Base-by-base conservation (phyloP, 2,888 invertebrate species). In the Pollenia labialis region DNA sequence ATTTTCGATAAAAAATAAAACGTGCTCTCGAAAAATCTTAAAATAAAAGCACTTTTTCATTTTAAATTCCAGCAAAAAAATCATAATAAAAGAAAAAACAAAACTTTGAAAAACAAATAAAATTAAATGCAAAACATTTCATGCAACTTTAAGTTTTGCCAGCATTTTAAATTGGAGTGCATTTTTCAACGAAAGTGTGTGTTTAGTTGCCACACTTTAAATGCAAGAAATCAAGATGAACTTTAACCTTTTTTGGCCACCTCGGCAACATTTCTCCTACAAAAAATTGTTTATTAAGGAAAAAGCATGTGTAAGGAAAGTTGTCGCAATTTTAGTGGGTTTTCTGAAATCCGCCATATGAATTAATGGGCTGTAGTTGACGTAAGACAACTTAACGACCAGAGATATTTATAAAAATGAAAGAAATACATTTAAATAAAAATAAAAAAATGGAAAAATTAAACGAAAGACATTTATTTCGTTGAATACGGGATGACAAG, bases 231-330 rank as follows among this genome's bases (percentile, higher is more conserved):
- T 52, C 54, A 18, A 52, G 42, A 40, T 79, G 52, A 74, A 74
- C 84, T 84, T 79, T 79, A 79, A 79, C 84, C 68, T 84, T 84
- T 84, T 71, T 72, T 66, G 14, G 66, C 68, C 66, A 79, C 84
- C 66, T 68, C 68, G 46, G 46, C 10, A 77, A 72, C n/a, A 8
- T 52, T 50, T 58, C 32, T 23, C 7, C 9, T 23, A 16, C 62
- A 46, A 54, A 18, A 66, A 72, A 48, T 64, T 56, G 48, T n/a
- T n/a, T 52, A 14, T 69, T 6, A 16, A 80, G 12, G 12, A 71
- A 52, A 50, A 71, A 64, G 40, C 56, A 72, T 81, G 52, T 81
- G 16, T 48, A 32, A 16, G 48, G 10, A 48, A 71, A 50, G 6
- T 23, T 54, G 42, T 14, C 40, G 58, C 14, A 52, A 16, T 14